Evolutionary conservation across 2,113 vertebrate species (phyloP).

Genomic region (Riparia riparia): DNA sequence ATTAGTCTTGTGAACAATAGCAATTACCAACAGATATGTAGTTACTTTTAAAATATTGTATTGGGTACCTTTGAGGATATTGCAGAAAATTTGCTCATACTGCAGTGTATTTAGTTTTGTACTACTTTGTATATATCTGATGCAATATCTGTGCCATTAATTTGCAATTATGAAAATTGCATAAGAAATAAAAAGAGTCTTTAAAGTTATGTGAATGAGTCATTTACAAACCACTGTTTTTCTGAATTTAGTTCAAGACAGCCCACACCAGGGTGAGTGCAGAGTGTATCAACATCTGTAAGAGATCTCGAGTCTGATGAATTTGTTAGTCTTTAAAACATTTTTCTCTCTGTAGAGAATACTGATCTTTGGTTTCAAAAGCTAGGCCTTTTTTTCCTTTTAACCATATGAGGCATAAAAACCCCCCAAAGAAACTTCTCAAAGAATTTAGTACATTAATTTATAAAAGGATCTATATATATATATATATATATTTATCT

Average conservation of each 20-base stretch:
- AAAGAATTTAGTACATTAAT: background rate
- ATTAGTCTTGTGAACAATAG: background rate
- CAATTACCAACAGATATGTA: background rate
- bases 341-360: slow-evolving; percentile 47
- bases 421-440: background rate
- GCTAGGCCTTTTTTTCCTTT: background rate
- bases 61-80: background rate
- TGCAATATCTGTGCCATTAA: slow-evolving; percentile 44
- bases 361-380: slow-evolving; percentile 46
- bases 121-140: slow-evolving; percentile 27
- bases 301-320: slow-evolving; percentile 45
- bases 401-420: background rate
- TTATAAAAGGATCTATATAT: background rate
- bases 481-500: background rate
- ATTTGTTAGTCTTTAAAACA: slow-evolving; percentile 49
- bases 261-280: slow-evolving; percentile 42
- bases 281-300: slow-evolving; percentile 65
- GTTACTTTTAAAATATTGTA: background rate
- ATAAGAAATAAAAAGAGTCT: slow-evolving; percentile 33
- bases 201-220: slow-evolving; percentile 51
- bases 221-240: slow-evolving; percentile 50
- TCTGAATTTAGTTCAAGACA: slow-evolving; percentile 50
- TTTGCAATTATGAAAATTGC: slow-evolving; percentile 48
- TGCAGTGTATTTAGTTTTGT: slow-evolving; percentile 6
- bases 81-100: background rate